Percentiles rank a stretch among this genome's conserved stretches.
Evolutionary conservation across 1,140 invertebrate genomes (phyloP).

Genomic region (Brachionus angularis): DNA sequence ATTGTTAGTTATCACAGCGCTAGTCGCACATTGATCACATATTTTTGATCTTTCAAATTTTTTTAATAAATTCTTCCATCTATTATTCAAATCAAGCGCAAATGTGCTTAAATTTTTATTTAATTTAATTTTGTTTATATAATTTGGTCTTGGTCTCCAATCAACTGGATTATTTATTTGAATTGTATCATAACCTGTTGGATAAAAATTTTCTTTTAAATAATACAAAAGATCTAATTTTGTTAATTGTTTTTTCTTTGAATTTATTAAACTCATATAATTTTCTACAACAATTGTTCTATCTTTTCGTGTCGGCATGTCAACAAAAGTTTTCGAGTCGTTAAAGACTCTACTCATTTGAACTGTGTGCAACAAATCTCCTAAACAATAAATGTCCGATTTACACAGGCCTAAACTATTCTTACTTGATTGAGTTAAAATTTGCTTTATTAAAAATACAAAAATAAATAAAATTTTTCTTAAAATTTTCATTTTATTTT

Average conservation of each 20-base stretch:
- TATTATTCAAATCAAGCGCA: background rate
- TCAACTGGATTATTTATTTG: background rate
- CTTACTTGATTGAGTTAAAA: too few relatives aligned
- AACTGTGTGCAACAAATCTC: slow-evolving; percentile 30
- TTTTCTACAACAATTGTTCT: background rate
- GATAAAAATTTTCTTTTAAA: slow-evolving; percentile 1
- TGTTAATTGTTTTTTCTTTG: background rate
- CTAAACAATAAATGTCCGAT: slow-evolving; percentile 27
- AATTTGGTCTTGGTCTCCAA: background rate
- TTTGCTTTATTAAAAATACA: background rate
- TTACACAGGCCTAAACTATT: slow-evolving; percentile 1
- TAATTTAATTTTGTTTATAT: slow-evolving; percentile 4
- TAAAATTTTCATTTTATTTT: too few relatives aligned
- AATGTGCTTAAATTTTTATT: slow-evolving; percentile 2
- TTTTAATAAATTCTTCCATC: slow-evolving; percentile 18
- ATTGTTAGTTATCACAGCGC: background rate
- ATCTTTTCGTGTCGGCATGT: slow-evolving; percentile 11
- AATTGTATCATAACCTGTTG: slow-evolving; percentile 1
- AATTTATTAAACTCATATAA: slow-evolving; percentile 3
- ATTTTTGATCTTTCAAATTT: slow-evolving; percentile 14
- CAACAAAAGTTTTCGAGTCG: slow-evolving; percentile 44
- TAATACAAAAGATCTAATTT: slow-evolving; percentile 9
- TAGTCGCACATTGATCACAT: background rate
- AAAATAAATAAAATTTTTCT: background rate
- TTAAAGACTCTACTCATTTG: slow-evolving; percentile 35